Evolutionary conservation across 2,113 vertebrate species (phyloP).

Genomic region (Atractosteus spatula): DNA sequence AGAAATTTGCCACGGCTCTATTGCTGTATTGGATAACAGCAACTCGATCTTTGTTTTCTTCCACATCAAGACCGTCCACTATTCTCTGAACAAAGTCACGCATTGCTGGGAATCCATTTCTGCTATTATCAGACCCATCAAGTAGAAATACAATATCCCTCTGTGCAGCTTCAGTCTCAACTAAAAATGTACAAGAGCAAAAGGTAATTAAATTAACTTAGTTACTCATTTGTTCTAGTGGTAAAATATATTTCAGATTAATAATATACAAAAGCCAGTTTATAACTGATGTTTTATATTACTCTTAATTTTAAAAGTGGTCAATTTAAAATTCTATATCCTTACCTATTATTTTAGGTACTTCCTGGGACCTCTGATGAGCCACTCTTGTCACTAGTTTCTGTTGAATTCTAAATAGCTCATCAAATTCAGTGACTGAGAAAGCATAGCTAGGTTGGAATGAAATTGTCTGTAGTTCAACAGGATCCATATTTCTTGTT

Average conservation of each 20-base stretch:
- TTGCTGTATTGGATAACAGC: constrained; percentile 50
- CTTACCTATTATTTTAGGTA: constrained; percentile 44
- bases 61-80: constrained; percentile 41
- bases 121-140: constrained; percentile 56
- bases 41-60: constrained; percentile 39
- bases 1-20: constrained; percentile 41
- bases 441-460: constrained; percentile 44
- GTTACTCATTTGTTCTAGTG: too few relatives aligned
- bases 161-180: constrained; percentile 27
- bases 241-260: too few relatives aligned
- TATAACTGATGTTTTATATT: not conserved
- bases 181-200: constrained; percentile 20
- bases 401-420: constrained; percentile 46
- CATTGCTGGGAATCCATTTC: constrained; percentile 43
- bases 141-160: constrained; percentile 58
- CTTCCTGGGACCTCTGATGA: constrained; percentile 29
- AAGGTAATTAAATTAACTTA: not conserved
- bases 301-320: not conserved
- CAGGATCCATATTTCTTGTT: constrained; percentile 44
- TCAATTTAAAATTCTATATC: not conserved
- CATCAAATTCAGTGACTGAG: constrained; percentile 48
- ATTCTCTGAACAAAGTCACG: constrained; percentile 42
- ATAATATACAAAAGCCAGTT: too few relatives aligned
- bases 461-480: constrained; percentile 53
- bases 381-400: constrained; percentile 38